Conservation (phyloP, 64 coral and sea anemone species). For the Montipora efflorescens region DNA sequence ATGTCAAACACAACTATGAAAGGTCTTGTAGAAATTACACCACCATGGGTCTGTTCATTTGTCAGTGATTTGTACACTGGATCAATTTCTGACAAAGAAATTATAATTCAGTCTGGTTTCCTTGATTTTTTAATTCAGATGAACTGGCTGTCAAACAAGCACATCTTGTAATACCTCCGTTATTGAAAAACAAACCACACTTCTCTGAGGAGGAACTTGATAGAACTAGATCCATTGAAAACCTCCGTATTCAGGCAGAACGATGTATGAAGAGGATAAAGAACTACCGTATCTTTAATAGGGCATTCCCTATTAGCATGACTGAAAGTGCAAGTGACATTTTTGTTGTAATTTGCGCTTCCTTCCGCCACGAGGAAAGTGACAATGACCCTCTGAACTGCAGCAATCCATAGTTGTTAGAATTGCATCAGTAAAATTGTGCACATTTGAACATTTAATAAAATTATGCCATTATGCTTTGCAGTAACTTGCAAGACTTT, state of each 20-base stretch:
- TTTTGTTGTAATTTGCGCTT: constrained; percentile 62
- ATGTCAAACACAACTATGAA: too few species aligned
- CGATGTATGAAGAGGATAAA: constrained; percentile 45
- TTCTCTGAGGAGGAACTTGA: too few species aligned
- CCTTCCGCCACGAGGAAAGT: constrained; percentile 47
- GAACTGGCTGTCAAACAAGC: too few species aligned
- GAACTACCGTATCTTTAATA: constrained; percentile 60
- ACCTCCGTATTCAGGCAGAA: background rate
- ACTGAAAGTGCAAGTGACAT: constrained; percentile 44
- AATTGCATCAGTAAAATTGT: background rate
- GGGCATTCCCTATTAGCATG: constrained; percentile 46
- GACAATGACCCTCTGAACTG: constrained; percentile 7
- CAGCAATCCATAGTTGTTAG: background rate
- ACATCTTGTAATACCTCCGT: too few species aligned
- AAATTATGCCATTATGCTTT: background rate
- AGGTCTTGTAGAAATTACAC: too few species aligned
- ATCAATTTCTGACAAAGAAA: constrained; percentile 28
- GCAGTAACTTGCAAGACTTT: background rate
- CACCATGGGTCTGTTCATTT: too few species aligned
- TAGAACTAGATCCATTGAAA: too few species aligned
- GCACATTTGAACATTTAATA: background rate
- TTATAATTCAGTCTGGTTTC: constrained; percentile 32
- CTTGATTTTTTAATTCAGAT: background rate
- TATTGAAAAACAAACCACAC: too few species aligned
- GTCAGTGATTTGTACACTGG: too few species aligned